Base-by-base conservation (phyloP, 2,888 invertebrate genomes). In the Erynnis tages region DNA sequence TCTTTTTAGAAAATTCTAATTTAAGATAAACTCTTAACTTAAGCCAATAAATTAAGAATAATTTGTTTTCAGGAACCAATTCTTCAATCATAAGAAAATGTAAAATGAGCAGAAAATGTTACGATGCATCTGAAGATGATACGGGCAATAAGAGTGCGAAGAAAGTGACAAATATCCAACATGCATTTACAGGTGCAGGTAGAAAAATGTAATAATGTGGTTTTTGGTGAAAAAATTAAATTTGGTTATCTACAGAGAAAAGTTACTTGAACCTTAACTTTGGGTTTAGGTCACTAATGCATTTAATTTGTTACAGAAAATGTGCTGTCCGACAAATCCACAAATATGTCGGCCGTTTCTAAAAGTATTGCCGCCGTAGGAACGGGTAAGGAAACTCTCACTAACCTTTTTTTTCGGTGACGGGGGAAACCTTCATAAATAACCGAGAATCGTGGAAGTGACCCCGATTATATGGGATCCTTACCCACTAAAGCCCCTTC, bases 61-160 rank as follows among this genome's bases (percentile, higher is more conserved):
- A 3, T 43, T 19, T n/a, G 10, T 10, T 19, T 43, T 2, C 30
- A 48, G 48, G 48, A 7, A 48, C 48, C 14, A 48, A 48, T 30
- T 48, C 48, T 14, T 40, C 48, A 7, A 48, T 48, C 13, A 48
- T 48, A 21, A 38, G 13, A 4, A 48, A 38, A 48, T 48, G 48
- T 40, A 8, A 16, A 10, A 21, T n/a, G 4, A 29, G 48, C 29
- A 40, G 16, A 10, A 40, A 30, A 13, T 6, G 23, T 30, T 27
- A 8, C 8, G 11, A 13, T n/a, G 14, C 32, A 2, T 32, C 32
- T 5, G 37, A 40, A 23, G 6, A 7, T 2, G 40, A 30, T 10
- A 21, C 17, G 0, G 19, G 4, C 13, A 8, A 27, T 17, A 6
- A n/a, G 0, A 8, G 11, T 25, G 2, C 8, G 4, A 35, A 17